Conservation (phyloP, 1,140 invertebrate species). For the Lineus longissimus region DNA sequence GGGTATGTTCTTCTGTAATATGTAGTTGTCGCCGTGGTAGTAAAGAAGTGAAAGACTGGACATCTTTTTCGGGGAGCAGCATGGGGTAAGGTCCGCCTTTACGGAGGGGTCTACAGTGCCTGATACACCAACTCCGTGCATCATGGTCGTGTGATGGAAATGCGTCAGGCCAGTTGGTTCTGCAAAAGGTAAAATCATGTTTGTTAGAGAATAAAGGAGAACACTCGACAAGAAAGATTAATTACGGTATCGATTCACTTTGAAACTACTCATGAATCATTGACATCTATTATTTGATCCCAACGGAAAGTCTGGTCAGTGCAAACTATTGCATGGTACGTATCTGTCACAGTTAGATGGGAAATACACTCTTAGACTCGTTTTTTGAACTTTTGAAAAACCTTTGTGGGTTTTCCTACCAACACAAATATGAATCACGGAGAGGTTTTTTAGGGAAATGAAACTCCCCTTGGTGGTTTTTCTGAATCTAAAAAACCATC, state of each 20-base stretch:
- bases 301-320: no score
- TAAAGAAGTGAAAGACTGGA: neutral
- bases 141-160: neutral
- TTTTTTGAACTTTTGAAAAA: no score
- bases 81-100: neutral
- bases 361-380: no score
- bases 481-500: no score
- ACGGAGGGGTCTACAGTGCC: neutral
- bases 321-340: no score
- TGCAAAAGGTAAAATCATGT: neutral
- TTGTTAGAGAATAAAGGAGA: neutral
- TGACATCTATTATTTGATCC: no score
- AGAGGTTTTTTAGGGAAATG: no score
- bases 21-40: neutral
- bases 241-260: neutral
- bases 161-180: neutral
- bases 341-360: no score
- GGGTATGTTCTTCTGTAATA: neutral
- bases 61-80: neutral
- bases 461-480: no score
- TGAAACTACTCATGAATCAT: no score
- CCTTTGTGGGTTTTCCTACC: no score
- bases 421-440: no score
- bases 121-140: neutral
- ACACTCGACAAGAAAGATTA: neutral